phyloP scores from a whole-genome alignment of 2,797 vertebrate genomes.

The Rallus crepitans region DNA sequence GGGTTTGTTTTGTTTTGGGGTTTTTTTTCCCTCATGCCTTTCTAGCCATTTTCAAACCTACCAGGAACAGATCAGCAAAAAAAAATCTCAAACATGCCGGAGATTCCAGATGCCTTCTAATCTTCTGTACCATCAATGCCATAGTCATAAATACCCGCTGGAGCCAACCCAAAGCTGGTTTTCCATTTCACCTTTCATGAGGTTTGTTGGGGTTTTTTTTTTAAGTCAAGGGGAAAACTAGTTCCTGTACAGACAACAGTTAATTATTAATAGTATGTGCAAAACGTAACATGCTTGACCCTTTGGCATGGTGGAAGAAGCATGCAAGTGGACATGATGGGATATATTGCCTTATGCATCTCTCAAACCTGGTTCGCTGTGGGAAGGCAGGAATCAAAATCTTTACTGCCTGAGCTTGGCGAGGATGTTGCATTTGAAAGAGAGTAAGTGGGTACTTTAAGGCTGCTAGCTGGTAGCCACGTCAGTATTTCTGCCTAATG shows the following conservation, averaged over 20 bases:
- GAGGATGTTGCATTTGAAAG: neutral
- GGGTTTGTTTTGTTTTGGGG: no score
- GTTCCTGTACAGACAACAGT: slow-evolving; percentile 1
- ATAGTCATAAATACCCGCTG: neutral
- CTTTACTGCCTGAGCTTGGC: neutral
- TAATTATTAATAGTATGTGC: slow-evolving; percentile 34
- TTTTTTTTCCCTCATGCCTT: neutral
- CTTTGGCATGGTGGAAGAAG: neutral
- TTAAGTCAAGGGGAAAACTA: neutral
- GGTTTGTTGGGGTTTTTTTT: neutral
- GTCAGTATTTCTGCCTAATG: neutral
- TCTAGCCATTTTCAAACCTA: neutral
- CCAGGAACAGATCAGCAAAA: neutral
- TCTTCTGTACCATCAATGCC: neutral
- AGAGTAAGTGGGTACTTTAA: neutral
- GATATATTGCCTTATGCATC: neutral
- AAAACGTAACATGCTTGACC: neutral
- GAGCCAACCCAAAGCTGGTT: neutral
- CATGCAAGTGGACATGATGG: neutral
- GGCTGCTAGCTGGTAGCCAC: neutral
- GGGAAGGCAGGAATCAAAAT: neutral
- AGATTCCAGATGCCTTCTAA: slow-evolving; percentile 29
- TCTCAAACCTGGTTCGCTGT: neutral
- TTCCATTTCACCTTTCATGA: slow-evolving; percentile 18
- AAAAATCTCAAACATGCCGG: no score